Percentiles rank a stretch among this genome's conserved stretches.
Conservation (phyloP, 2,888 invertebrate species). For the Patella caerulea region DNA sequence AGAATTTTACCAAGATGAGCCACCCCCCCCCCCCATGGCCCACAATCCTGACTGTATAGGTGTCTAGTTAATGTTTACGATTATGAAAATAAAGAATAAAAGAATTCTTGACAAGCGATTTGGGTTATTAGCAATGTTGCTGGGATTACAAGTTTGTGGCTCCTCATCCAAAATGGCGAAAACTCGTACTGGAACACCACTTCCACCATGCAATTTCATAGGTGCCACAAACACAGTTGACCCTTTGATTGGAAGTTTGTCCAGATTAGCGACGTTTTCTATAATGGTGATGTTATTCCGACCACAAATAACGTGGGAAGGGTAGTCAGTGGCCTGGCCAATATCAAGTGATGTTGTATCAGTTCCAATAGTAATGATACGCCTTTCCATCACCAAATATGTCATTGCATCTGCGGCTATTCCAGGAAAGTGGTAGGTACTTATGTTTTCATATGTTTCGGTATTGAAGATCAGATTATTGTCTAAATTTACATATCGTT, state of each 20-base stretch:
- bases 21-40: no score
- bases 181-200: slow-evolving; percentile 77
- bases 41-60: no score
- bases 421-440: slow-evolving; percentile 36
- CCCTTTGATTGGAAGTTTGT: slow-evolving; percentile 41
- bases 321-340: slow-evolving; percentile 72
- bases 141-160: not conserved
- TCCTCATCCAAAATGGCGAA: slow-evolving; percentile 53
- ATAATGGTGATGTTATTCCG: slow-evolving; percentile 73
- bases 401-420: slow-evolving; percentile 76
- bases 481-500: slow-evolving; percentile 43
- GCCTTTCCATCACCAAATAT: slow-evolving; percentile 75
- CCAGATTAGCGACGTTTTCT: slow-evolving; percentile 76
- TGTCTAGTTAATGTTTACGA: no score
- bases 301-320: slow-evolving; percentile 74
- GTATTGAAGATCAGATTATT: slow-evolving; percentile 39
- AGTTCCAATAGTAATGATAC: slow-evolving; percentile 76
- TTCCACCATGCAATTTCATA: slow-evolving; percentile 76
- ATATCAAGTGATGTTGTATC: slow-evolving; percentile 78
- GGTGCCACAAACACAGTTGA: slow-evolving; percentile 73
- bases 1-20: no score
- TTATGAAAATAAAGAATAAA: no score
- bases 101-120: no score
- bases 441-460: slow-evolving; percentile 5
- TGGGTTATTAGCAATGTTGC: no score